Evolutionary conservation across 2,797 vertebrate species (phyloP), one percentile per base, ranked within the genome.

Genomic region (Typhlichthys eigenmanni): DNA sequence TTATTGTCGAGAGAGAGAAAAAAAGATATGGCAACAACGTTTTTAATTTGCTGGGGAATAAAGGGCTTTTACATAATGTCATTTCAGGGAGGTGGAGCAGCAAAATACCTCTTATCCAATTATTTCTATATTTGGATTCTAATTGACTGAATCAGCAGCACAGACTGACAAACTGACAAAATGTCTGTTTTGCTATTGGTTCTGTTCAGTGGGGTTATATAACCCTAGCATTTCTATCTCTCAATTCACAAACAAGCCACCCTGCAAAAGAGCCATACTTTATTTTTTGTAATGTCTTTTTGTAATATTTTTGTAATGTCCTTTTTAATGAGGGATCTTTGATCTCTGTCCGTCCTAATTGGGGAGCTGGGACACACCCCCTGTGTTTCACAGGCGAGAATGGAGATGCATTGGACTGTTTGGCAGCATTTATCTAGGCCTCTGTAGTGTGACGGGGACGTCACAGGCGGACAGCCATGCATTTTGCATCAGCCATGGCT

Each of bases 281-380:
- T 43, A 4, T 29, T 43, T 38, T 38, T 43, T 60, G 29, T 50
- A 55, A 55, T 57, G 56, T 13, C 58, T 55, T 55, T 67, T 43
- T 56, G 19, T 24, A 24, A 24, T 24, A 24, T 38, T 38, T 38
- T 38, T 60, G 29, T 50, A 55, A 55, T 57, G 56, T 13, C 56
- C 55, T 52, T 67, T 43, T 56, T 68, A 57, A 43, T 62, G 60
- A 69, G 48, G 62, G 63, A 59, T 43, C 6, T 19, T 14, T 69
- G 74, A 75, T 62, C 38, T 14, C 62, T 58, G 55, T 61, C 53
- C 10, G 5, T 58, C 13, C 24, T 29, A 12, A 72, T 9, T 12
- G 43, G 47, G 29, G 19, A 19, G 69, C 48, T 47, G 38, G 38
- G 7, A 5, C 38, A n/a, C n/a, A 7, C 55, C n/a, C 32, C 9